These are phyloP conservation scores for Sebastes flavidus DNA, from an alignment of 2,797 vertebrate species.

Conservation along the genomic window DNA sequence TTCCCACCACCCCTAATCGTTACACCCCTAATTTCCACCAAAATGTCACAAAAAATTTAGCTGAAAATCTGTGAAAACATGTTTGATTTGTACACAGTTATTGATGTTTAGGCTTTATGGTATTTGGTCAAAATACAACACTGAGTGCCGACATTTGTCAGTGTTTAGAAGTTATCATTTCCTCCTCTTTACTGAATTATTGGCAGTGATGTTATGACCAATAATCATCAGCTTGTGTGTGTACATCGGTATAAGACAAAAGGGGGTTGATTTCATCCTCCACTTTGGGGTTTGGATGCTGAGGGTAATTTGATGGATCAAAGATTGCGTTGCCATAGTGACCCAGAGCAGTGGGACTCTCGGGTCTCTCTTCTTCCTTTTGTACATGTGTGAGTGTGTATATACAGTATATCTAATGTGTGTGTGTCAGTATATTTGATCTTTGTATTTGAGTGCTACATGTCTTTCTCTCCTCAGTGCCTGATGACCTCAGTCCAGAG, in stretches of 20 bases:
- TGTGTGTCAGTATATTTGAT: slow-evolving; percentile 14
- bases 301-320: slow-evolving; percentile 43
- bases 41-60: neutral
- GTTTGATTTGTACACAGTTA: neutral
- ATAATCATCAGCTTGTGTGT: neutral
- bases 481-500: slow-evolving; percentile 93
- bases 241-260: neutral
- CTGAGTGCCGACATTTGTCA: neutral
- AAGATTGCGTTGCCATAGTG: slow-evolving; percentile 56
- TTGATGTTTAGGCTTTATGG: neutral
- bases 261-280: slow-evolving; percentile 35
- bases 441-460: slow-evolving; percentile 8
- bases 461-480: slow-evolving; percentile 78
- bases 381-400: neutral
- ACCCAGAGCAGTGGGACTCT: slow-evolving; percentile 51
- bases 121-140: neutral
- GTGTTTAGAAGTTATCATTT: neutral
- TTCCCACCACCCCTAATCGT: too few species aligned
- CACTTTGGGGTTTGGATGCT: neutral
- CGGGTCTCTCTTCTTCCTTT: slow-evolving; percentile 4
- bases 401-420: neutral
- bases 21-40: neutral
- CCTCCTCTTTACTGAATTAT: neutral
- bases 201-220: neutral
- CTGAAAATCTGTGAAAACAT: neutral